Percentiles rank a stretch among this genome's conserved stretches.
Conservation (phyloP, 2,797 vertebrate genomes). For the Thripadectes ignobilis region DNA sequence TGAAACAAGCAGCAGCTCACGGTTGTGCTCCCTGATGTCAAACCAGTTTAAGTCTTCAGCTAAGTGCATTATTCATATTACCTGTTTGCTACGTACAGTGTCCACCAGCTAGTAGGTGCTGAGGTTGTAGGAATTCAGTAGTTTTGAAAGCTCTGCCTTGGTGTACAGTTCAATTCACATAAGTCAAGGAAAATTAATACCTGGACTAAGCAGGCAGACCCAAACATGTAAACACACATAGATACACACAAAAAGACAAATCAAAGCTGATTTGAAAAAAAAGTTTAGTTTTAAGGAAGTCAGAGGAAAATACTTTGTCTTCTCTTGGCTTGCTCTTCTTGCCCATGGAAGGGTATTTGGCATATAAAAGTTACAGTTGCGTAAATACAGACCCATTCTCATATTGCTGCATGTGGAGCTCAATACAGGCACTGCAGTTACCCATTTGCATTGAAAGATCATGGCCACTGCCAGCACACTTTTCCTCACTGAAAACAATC, state of each 20-base stretch:
- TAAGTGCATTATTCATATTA: background rate
- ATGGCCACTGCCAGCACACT: background rate
- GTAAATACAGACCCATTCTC: background rate
- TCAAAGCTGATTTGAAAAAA: background rate
- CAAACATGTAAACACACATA: background rate
- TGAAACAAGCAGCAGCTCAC: background rate
- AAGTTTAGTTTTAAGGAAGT: background rate
- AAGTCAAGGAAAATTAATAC: background rate
- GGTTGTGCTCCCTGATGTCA: background rate
- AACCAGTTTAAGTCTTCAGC: background rate
- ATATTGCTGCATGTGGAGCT: background rate
- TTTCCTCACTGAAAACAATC: background rate
- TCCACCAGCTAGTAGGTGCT: background rate
- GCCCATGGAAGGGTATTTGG: background rate
- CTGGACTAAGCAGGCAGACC: background rate
- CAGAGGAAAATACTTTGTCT: background rate
- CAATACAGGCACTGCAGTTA: background rate
- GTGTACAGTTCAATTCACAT: background rate
- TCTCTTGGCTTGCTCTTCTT: background rate
- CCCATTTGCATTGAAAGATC: background rate
- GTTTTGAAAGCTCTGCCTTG: background rate
- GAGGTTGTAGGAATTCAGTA: background rate
- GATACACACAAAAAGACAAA: background rate
- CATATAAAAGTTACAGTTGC: background rate
- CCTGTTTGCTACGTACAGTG: background rate